These are phyloP conservation scores for Platichthys flesus DNA, from an alignment of 2,113 vertebrate genomes.

Conservation along the genomic window DNA sequence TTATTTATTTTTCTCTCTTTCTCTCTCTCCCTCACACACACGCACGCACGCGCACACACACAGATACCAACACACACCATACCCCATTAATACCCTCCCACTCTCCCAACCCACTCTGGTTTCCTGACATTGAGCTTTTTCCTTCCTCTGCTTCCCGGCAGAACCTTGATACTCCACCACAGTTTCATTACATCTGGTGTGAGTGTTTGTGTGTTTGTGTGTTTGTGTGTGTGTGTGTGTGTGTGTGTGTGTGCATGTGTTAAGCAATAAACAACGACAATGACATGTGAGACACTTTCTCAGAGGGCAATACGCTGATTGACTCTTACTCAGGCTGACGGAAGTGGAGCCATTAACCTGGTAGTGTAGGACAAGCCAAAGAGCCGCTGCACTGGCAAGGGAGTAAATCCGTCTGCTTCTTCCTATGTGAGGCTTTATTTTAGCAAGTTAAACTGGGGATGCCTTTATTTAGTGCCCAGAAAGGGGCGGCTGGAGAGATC, in stretches of 20 bases:
- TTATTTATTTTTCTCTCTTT: background rate
- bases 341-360: slow-evolving; percentile 23
- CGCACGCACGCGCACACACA: background rate
- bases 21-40: background rate
- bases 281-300: slow-evolving; percentile 1
- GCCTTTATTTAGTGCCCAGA: slow-evolving; percentile 46
- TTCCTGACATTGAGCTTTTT: slow-evolving; percentile 78
- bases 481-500: slow-evolving; percentile 19
- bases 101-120: slow-evolving; percentile 35
- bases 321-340: slow-evolving; percentile 18
- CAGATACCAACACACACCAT: slow-evolving; percentile 52
- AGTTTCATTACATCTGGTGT: slow-evolving; percentile 53
- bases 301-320: background rate
- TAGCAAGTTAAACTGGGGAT: slow-evolving; percentile 36
- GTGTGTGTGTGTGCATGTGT: slow-evolving; percentile 3
- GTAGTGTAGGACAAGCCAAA: slow-evolving; percentile 13
- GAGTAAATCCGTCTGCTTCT: slow-evolving; percentile 37
- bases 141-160: slow-evolving; percentile 73
- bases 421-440: slow-evolving; percentile 54
- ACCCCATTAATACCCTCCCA: slow-evolving; percentile 27
- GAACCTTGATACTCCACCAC: slow-evolving; percentile 41
- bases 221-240: too few relatives aligned
- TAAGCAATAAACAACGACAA: slow-evolving; percentile 31
- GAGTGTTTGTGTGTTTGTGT: slow-evolving; percentile 1
- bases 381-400: slow-evolving; percentile 1